phyloP scores from a whole-genome alignment of 2,113 vertebrate species.

The Salvelinus sp. region DNA sequence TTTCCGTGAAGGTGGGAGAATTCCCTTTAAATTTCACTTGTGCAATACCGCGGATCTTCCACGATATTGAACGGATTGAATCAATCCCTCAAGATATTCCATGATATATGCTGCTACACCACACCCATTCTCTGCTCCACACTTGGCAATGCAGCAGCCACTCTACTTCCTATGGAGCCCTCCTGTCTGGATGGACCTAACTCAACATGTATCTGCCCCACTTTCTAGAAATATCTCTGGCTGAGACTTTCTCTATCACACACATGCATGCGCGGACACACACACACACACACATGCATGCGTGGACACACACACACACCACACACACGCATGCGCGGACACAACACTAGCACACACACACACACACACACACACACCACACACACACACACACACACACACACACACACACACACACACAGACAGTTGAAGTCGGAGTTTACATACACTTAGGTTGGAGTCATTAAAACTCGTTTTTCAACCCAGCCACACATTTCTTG shows the following conservation, averaged over 20 bases:
- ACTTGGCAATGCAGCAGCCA: slow-evolving; percentile 3
- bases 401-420: background rate
- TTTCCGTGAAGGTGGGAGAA: no score
- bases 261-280: background rate
- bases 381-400: slow-evolving; percentile 30
- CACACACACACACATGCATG: slow-evolving; percentile 4
- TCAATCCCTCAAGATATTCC: background rate
- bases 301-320: background rate
- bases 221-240: slow-evolving; percentile 72
- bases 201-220: slow-evolving; percentile 68
- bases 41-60: no score
- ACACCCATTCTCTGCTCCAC: background rate
- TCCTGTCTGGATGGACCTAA: slow-evolving; percentile 58
- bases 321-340: background rate
- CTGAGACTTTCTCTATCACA: no score
- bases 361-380: slow-evolving; percentile 21
- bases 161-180: slow-evolving; percentile 18
- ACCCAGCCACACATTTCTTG: no score
- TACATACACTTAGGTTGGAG: no score
- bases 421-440: no score
- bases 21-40: no score
- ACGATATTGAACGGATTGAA: no score
- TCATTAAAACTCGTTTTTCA: no score
- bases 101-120: background rate
- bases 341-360: slow-evolving; percentile 25